Evolutionary conservation across 53 echinoderm and acorn worm species (phyloP), one percentile per base, ranked within the genome.

Genomic region (Luidia sarsii): DNA sequence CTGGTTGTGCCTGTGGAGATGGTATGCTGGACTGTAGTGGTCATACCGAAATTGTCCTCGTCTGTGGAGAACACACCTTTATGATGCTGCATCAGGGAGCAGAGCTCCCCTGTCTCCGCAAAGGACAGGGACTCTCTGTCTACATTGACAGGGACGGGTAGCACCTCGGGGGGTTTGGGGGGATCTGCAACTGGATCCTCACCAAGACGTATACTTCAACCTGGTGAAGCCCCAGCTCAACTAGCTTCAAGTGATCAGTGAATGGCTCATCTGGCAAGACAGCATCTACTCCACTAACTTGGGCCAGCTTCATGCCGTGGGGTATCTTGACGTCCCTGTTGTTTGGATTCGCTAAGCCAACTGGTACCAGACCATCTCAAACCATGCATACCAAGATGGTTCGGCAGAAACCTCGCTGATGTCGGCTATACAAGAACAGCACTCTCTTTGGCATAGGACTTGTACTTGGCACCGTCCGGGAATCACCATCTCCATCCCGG

Each of bases 301-400:
- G n/a, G n/a, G n/a, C n/a, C n/a, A n/a, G n/a, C n/a, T n/a, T n/a
- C 75, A 75, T 75, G 38, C 22, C 49, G 4, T 9, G 29, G 22
- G 57, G 75, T 15, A 79, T 29, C 30, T 60, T 59, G 7, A 79
- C 48, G 15, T 79, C 79, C 60, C 45, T 61, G 19, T 23, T 38
- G 28, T 61, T 56, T 4, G 79, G 79, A 48, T 79, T 79, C 19
- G 62, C 79, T 7, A 79, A n/a, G 25, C 79, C 45, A 9, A 62
- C 62, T 31, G 61, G 79, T 13, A 79, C 32, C 2, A n/a, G 63
- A 8, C 79, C 79, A 61, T 79, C 48, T 16, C 15, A 16, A 25
- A 62, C 33, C 8, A 14, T 48, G 45, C 79, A 37, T 16, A 75
- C 55, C 21, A 20, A 75, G 30, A 36, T 75, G 57, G 14, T 75